Base-by-base conservation (phyloP, 53 echinoderm and acorn worm species). In the Temnopleurus reevesii region DNA sequence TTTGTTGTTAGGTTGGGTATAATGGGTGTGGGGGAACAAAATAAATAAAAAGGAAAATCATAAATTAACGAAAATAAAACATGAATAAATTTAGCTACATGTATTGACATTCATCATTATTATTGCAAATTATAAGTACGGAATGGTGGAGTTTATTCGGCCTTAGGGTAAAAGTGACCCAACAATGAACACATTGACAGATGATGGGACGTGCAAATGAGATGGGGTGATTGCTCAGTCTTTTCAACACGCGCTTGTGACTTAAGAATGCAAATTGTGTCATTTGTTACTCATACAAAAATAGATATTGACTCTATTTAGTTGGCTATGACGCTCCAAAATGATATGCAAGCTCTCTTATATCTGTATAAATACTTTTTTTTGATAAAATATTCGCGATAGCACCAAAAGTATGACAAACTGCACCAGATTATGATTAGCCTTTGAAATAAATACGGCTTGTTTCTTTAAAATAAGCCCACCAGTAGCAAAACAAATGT, bases 21-120 rank as follows among this genome's bases (percentile, higher is more conserved):
- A 71, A 41, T 41, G 80, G n/a, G 79, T 77, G 46, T 47, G 51
- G 55, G 83, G 56, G 41, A 77, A 83, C 83, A 55, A 83, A 83
- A 55, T 54, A 83, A 83, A 83, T 36, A 83, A n/a, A 53, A 49
- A 46, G n/a, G 28, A 83, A 83, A 83, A n/a, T 34, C 83, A 83
- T 29, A 53, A n/a, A 35, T 83, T 83, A 55, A 79, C 15, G n/a
- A 79, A 79, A 13, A 25, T 47, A 49, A 49, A n/a, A n/a, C n/a
- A n/a, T 47, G 46, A 79, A 49, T 27, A 45, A 77, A 77, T 47
- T 1, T 5, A 79, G 41, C 38, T 19, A n/a, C 36, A 49, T n/a
- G 41, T 71, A 71, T n/a, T n/a, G n/a, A n/a, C n/a, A n/a, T n/a
- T n/a, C n/a, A n/a, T 41, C 2, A 8, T 8, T 71, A 8, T 17